These are phyloP conservation scores for Sparus aurata DNA, from an alignment of 2,797 vertebrate species.

Conservation along the genomic window DNA sequence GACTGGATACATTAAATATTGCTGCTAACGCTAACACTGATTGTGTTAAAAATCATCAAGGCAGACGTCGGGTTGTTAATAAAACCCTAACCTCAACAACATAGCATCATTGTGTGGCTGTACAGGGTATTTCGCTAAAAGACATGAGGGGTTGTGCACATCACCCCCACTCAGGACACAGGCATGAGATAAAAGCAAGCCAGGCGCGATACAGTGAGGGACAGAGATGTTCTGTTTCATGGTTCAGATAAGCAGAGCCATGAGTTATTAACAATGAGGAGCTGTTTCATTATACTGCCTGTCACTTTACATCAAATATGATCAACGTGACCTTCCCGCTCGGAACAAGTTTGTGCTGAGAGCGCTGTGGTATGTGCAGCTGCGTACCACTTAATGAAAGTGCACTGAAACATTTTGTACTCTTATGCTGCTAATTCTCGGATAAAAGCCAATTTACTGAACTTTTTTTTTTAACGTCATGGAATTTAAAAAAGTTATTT, in stretches of 20 bases:
- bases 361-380: constrained; percentile 1
- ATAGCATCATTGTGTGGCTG: not conserved
- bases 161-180: not conserved
- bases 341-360: constrained; percentile 21
- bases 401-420: constrained; percentile 31
- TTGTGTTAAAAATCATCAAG: not conserved
- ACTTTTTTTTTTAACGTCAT: not conserved
- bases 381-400: constrained; percentile 40
- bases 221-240: constrained; percentile 26
- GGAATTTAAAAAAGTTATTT: constrained; percentile 7
- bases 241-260: constrained; percentile 29
- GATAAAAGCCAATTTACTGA: no score
- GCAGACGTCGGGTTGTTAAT: not conserved
- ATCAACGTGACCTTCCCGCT: constrained; percentile 41
- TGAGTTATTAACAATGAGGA: constrained; percentile 36
- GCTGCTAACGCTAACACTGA: no score
- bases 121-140: not conserved
- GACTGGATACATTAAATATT: not conserved
- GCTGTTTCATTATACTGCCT: constrained; percentile 38
- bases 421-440: not conserved
- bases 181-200: constrained; percentile 4
- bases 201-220: constrained; percentile 7
- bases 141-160: not conserved
- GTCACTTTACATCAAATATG: constrained; percentile 37
- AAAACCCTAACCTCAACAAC: not conserved